These are phyloP conservation scores for Musca vetustissima DNA, from an alignment of 1,140 invertebrate genomes.

Conservation along the genomic window DNA sequence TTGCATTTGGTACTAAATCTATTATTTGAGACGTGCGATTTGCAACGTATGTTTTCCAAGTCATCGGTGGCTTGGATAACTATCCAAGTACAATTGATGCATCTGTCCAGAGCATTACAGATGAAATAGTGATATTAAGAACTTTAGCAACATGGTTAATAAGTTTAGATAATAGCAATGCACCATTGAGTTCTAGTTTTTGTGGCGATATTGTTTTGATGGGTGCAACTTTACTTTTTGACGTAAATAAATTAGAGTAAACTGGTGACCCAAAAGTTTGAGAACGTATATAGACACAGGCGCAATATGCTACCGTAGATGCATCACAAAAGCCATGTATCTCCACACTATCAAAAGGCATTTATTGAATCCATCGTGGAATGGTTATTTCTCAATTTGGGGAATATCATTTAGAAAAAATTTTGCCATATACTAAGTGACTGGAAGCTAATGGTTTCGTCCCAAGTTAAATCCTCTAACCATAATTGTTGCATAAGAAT, in stretches of 20 bases:
- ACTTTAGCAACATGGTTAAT: too few relatives aligned
- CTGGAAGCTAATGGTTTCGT: not conserved
- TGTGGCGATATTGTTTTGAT: too few relatives aligned
- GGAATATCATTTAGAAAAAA: not conserved
- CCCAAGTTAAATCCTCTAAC: not conserved
- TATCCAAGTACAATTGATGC: not conserved
- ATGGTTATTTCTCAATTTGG: not conserved
- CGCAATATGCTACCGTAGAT: too few relatives aligned
- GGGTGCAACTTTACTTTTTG: too few relatives aligned
- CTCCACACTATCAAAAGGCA: too few relatives aligned
- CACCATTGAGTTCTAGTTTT: too few relatives aligned
- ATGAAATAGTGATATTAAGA: too few relatives aligned
- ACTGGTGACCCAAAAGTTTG: too few relatives aligned
- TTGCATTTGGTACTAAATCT: not conserved
- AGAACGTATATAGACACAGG: too few relatives aligned
- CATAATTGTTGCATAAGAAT: conserved; percentile 4
- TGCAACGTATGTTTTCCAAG: conserved; percentile 2
- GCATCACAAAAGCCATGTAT: too few relatives aligned
- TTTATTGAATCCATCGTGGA: not conserved
- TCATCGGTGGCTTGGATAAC: not conserved
- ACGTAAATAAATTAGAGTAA: too few relatives aligned
- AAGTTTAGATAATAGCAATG: too few relatives aligned
- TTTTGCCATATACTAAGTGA: not conserved
- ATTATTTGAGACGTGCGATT: not conserved
- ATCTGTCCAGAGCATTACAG: not conserved